Conservation (phyloP, 2,113 vertebrate species). For the Oreochromis aureus region DNA sequence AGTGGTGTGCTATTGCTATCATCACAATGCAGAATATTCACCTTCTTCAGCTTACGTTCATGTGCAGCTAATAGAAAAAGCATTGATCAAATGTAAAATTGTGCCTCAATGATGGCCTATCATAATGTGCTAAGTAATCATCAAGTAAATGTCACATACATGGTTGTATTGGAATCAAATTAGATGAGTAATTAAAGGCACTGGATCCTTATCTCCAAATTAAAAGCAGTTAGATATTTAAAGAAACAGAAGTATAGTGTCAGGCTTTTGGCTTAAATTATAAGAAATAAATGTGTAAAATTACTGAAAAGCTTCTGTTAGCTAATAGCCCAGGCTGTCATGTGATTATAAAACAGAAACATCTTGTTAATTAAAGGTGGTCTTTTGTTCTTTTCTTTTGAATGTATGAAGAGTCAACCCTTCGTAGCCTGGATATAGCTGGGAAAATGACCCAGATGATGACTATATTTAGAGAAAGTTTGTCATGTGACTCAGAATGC, state of each 20-base stretch:
- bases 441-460: slow-evolving; percentile 8
- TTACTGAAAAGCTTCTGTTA: neutral
- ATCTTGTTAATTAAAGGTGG: neutral
- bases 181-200: neutral
- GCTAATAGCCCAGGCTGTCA: neutral
- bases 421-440: neutral
- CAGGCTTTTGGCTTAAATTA: neutral
- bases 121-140: neutral
- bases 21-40: neutral
- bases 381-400: neutral
- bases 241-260: neutral
- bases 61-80: neutral
- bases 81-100: neutral
- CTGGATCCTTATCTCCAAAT: neutral
- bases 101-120: neutral
- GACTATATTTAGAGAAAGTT: slow-evolving; percentile 1
- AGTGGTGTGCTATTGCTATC: neutral
- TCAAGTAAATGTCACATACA: neutral
- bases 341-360: neutral
- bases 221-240: neutral
- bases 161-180: neutral
- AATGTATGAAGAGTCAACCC: neutral
- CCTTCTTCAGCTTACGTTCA: neutral
- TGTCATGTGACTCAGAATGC: neutral
- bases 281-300: neutral